Conservation (phyloP, 2,797 vertebrate species). For the Halcyon badia region DNA sequence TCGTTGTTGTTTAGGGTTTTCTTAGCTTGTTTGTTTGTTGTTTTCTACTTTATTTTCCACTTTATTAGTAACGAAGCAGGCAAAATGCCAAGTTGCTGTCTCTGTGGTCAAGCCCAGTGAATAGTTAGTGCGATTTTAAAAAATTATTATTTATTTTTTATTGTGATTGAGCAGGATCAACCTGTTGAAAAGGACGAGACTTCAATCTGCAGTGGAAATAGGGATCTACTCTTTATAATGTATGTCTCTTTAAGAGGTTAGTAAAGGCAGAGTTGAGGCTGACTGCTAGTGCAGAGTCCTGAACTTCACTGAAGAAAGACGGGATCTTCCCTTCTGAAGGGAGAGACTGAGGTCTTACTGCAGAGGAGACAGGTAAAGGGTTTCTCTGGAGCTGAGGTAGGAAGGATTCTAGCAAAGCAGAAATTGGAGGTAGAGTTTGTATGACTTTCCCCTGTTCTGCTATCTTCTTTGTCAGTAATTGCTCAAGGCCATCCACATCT, state of each 20-base stretch:
- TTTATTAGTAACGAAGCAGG: neutral
- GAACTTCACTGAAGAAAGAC: neutral
- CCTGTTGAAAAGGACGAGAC: neutral
- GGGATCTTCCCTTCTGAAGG: neutral
- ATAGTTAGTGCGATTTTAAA: accelerated
- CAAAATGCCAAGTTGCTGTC: accelerated
- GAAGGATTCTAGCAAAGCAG: neutral
- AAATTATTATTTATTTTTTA: neutral
- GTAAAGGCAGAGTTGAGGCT: neutral
- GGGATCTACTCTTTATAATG: neutral
- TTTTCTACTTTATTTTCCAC: neutral
- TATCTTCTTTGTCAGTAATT: neutral
- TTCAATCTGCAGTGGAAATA: neutral
- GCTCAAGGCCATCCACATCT: neutral
- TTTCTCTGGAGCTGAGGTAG: neutral
- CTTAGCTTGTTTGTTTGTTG: no score
- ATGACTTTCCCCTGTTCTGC: accelerated
- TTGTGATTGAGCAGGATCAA: neutral
- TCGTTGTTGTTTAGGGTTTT: no score
- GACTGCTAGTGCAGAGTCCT: accelerated
- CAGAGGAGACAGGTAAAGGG: neutral
- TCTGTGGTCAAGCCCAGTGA: neutral
- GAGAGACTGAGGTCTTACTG: neutral
- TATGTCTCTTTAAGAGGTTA: neutral
- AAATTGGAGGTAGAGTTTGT: accelerated